These are phyloP conservation scores for Grammomys dolichurus DNA, from an alignment of 2,113 vertebrate genomes.

Conservation along the genomic window DNA sequence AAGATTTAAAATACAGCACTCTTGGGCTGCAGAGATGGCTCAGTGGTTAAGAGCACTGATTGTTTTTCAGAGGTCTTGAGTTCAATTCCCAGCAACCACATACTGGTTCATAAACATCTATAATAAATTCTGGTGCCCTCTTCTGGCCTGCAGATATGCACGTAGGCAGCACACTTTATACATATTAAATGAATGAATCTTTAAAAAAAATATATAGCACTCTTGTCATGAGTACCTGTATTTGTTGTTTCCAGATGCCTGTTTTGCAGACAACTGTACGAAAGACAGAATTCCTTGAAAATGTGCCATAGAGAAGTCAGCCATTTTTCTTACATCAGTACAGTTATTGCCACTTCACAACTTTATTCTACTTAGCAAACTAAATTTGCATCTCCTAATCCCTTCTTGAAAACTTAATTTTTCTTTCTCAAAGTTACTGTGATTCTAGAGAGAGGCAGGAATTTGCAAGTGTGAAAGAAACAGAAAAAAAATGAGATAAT, in stretches of 20 bases:
- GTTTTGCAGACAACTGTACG: background rate
- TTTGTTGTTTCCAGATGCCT: constrained; percentile 31
- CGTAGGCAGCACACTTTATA: no score
- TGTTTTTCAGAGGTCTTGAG: no score
- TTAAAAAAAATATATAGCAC: background rate
- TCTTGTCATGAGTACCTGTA: background rate
- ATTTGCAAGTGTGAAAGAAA: background rate
- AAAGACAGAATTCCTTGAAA: constrained; percentile 53
- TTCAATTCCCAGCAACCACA: no score
- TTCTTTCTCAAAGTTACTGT: constrained; percentile 3
- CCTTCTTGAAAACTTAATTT: constrained; percentile 20
- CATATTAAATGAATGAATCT: no score
- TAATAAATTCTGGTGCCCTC: no score
- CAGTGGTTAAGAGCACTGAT: no score
- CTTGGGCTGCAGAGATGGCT: background rate
- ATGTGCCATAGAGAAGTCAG: background rate
- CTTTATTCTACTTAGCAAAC: constrained; percentile 39
- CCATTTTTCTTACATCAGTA: background rate
- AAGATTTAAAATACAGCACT: constrained; percentile 8
- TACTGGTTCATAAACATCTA: no score
- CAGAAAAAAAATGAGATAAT: background rate
- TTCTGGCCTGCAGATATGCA: no score
- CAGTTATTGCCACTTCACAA: background rate
- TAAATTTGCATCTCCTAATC: background rate
- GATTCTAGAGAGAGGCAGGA: background rate